Base-by-base conservation (phyloP, 1,140 invertebrate genomes). In the Wasmannia auropunctata region DNA sequence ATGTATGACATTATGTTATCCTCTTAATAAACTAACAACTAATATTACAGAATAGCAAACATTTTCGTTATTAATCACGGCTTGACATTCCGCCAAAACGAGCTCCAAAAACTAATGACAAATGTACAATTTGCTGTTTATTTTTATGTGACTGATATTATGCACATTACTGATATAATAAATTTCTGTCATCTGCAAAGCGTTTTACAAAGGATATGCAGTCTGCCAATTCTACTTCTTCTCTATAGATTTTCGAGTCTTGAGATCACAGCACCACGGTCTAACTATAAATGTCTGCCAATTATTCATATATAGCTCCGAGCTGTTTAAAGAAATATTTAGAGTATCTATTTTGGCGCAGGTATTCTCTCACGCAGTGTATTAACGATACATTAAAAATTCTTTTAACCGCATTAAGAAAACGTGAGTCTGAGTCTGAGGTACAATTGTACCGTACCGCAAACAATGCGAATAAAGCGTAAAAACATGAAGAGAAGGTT, bases 61-160 rank as follows among this genome's bases (percentile, higher is more conserved):
- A 81, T 81, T 69, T 22, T 56, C 65, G 3, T 81, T 56, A 63
- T 56, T 46, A 37, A 31, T 19, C 22, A 81, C 43, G 49, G n/a
- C 22, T 81, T 81, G 63, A 81, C 28, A 56, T 43, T 16, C 25
- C n/a, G 63, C 6, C 65, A 70, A 31, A 70, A 56, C 16, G 31
- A 56, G 16, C 1, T 3, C 4, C 10, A 28, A 37, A 22, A 69
- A 4, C 14, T 25, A 16, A 43, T 46, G 6, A 25, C 34, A 28
- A 34, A 14, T 19, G 22, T 63, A 40, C 25, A 19, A 43, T 51
- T 54, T 25, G 19, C n/a, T 19, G 1, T 10, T 54, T 11, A 79
- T 54, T 54, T 69, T 51, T 8, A 25, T 14, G 22, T 37, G 22
- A 16, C 22, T 51, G 8, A 11, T 34, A 2, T 16, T 19, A 25